Evolutionary conservation across 2,888 invertebrate species (phyloP).

Genomic region (Polymixis flavicincta): DNA sequence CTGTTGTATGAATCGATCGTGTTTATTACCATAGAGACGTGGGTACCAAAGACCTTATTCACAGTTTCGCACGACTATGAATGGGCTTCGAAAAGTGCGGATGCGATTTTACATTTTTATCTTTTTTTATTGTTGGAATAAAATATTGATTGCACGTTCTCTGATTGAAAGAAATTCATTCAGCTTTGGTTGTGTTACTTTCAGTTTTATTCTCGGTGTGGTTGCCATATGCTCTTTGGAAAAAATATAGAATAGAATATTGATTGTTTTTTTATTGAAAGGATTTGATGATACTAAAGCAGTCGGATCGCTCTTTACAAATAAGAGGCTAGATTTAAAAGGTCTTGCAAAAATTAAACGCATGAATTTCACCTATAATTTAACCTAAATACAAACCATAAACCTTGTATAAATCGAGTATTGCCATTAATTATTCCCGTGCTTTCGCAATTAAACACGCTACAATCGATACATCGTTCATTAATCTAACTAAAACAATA

Average conservation of each 20-base stretch:
- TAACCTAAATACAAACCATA: slow-evolving; percentile 44
- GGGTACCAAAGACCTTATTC: slow-evolving; percentile 6
- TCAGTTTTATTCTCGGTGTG: slow-evolving; percentile 19
- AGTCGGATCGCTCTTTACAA: background rate
- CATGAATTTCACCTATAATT: slow-evolving; percentile 23
- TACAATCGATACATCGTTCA: slow-evolving; percentile 67
- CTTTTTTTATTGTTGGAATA: slow-evolving; percentile 22
- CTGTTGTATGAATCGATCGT: slow-evolving; percentile 61
- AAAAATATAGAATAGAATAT: slow-evolving; percentile 17
- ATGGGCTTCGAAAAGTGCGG: slow-evolving; percentile 45
- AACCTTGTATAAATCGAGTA: slow-evolving; percentile 52
- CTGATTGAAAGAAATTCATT: slow-evolving; percentile 43
- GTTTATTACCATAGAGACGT: slow-evolving; percentile 65
- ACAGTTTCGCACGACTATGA: slow-evolving; percentile 42
- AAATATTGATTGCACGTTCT: slow-evolving; percentile 43
- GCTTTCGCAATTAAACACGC: slow-evolving; percentile 70
- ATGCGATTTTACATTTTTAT: slow-evolving; percentile 10
- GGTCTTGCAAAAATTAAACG: slow-evolving; percentile 25
- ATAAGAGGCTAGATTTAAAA: background rate
- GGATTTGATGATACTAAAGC: background rate
- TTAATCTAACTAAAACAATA: slow-evolving; percentile 75
- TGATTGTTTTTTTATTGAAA: slow-evolving; percentile 1
- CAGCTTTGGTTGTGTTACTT: background rate
- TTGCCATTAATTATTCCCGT: slow-evolving; percentile 60
- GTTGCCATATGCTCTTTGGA: slow-evolving; percentile 1